These are phyloP conservation scores for Piscicola geometra DNA, from an alignment of 2,888 invertebrate genomes.

Conservation along the genomic window DNA sequence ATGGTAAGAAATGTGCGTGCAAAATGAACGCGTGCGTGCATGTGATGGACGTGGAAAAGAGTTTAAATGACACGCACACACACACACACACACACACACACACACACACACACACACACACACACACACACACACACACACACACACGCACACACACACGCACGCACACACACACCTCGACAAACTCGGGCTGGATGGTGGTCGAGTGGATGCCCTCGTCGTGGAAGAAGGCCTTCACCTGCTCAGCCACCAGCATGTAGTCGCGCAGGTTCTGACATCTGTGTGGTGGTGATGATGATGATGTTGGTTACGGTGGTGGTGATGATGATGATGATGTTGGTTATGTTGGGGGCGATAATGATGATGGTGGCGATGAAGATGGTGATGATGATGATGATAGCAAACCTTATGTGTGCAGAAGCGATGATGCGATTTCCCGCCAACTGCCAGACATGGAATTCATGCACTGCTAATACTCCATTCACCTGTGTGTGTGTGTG, in stretches of 20 bases:
- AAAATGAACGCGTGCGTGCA: no score
- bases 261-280: conserved; percentile 77
- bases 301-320: no score
- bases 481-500: conserved; percentile 62
- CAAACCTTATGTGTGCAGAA: conserved; percentile 80
- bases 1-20: no score
- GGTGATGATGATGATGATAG: no score
- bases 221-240: conserved; percentile 94
- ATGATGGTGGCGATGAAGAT: no score
- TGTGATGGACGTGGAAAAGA: neutral
- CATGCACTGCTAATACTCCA: conserved; percentile 90
- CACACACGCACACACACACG: no score
- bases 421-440: conserved; percentile 94
- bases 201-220: conserved; percentile 97
- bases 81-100: no score
- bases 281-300: neutral
- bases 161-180: conserved; percentile 61
- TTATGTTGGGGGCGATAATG: no score
- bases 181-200: conserved; percentile 95
- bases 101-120: no score
- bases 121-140: no score
- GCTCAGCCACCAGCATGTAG: conserved; percentile 93
- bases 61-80: no score
- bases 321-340: no score
- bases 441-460: conserved; percentile 97